Evolutionary conservation across 2,888 invertebrate species (phyloP), one percentile per base, ranked within the genome.

Genomic region (Cyclophora punctaria): DNA sequence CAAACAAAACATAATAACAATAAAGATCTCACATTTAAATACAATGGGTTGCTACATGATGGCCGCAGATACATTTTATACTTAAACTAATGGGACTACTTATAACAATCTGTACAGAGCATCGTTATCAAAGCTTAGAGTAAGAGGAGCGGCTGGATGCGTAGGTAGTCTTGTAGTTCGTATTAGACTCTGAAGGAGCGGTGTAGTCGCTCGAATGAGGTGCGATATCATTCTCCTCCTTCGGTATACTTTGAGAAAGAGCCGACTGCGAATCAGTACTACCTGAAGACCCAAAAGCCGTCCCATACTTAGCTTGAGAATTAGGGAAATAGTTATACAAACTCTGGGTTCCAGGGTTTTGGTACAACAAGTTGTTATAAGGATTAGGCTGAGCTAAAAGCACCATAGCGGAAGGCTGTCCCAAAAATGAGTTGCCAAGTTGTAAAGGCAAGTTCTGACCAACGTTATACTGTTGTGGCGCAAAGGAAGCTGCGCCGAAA

Each of bases 321-420:
- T 71, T 79, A 3, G 75, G 83, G 54, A 83, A 81, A 49, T 86
- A 88, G 49, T 82, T 84, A 51, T 81, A 83, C 34, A 85, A 70
- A 45, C 72, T 78, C 57, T 83, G 86, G 0, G 71, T 4, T 5
- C 4, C 66, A 3, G 83, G 78, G 49, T 78, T 81, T 0, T 75
- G 72, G 50, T 83, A 80, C 0, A 78, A 55, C 7, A 83, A 62
- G 50, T 81, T 83, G 49, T 74, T 83, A 50, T 84, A 73, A 6
- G 81, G 75, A 56, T 78, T 79, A 0, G 81, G 75, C 51, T 83
- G 89, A 42, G 83, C 73, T 41, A 84, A 58, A 2, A 88, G 54
- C 3, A 86, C 51, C 82, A 85, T 84, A 0, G 78, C 60, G 0
- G 87, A 80, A 1, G 81, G 77, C 7, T 87, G 87, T 3, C 74